Evolutionary conservation across 2,113 vertebrate genomes (phyloP), one percentile per base, ranked within the genome.

Genomic region (Trichechus manatus): DNA sequence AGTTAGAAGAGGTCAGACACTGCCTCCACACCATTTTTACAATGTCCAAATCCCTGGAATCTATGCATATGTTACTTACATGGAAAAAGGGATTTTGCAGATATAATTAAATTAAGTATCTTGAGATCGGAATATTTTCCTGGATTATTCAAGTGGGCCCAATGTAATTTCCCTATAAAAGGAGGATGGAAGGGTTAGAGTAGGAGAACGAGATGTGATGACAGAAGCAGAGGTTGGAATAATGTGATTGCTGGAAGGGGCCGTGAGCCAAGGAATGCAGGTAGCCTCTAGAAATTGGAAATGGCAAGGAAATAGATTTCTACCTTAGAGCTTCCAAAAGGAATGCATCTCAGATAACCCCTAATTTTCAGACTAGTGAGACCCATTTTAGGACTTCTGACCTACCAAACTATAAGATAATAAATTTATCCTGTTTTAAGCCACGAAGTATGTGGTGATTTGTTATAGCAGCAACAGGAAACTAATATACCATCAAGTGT

Each of bases 111-210:
- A 22, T 75, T 90, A 77, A 59, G 47, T 36, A 36, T n/a, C 31
- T 84, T 61, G 56, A 92, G 31, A n/a, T 64, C 42, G 36, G 17
- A 93, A 86, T 56, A 97, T 84, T 75, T 72, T 27, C 53, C 53
- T 56, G 53, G 15, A 17, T 56, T 56, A 56, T 56, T 56, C 53
- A 14, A 56, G 53, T 56, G n/a, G 10, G 19, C 9, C 19, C 61
- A 77, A 39, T 88, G 15, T 29, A 91, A 82, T 72, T 66, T 84
- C 81, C 77, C 66, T 89, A 39, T 22, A 82, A 90, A 33, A 80
- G 27, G 31, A 20, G 80, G 14, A 17, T 10, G 50, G n/a, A 6
- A 74, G 42, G 27, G 50, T 53, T 27, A 91, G 29, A 80, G 75
- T 74, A 63, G 83, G 23, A 94, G 29, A n/a, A 83, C 59, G 19